Evolutionary conservation across 2,113 vertebrate species (phyloP), one percentile per base, ranked within the genome.

Genomic region (Oncorhynchus kisutch): DNA sequence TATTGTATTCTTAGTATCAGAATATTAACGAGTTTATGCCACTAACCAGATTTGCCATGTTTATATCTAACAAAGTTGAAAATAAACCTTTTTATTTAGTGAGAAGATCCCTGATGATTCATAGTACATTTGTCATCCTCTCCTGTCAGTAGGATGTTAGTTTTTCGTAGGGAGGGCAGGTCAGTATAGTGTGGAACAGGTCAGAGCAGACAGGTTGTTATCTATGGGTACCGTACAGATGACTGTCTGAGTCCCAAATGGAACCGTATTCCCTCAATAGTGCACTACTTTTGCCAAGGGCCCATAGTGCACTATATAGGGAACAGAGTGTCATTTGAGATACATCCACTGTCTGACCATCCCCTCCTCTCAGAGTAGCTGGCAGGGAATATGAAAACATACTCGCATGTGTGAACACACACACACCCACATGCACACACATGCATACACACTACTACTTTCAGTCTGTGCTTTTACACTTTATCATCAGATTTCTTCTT

Each of bases 141-240:
- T 84, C 74, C 1, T 60, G 66, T 22, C 49, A 14, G 59, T 20
- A 34, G 68, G 34, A 25, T 59, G 31, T 67, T 71, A 75, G 74
- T 51, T 71, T 64, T n/a, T 25, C 20, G 29, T 54, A 48, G 66
- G 1, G 25, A 25, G 64, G 34, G 22, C 22, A 64, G 80, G 51
- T 71, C 57, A 11, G 18, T 12, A 64, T 27, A 34, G 71, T 57
- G 71, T 67, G 13, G 68, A 73, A 76, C 60, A 60, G 85, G 84
- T 77, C 79, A 76, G 49, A 77, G 48, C 73, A 72, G 78, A 85
- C 78, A 78, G 85, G 74, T 68, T 80, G 31, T 75, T 88, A 81
- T 90, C 76, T 84, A 54, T 71, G 12, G 14, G 65, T 14, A 18
- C 16, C 5, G 5, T 29, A 65, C 65, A 77, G 79, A 77, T 87